phyloP scores from a whole-genome alignment of 2,888 invertebrate genomes.

The Noctua comes region DNA sequence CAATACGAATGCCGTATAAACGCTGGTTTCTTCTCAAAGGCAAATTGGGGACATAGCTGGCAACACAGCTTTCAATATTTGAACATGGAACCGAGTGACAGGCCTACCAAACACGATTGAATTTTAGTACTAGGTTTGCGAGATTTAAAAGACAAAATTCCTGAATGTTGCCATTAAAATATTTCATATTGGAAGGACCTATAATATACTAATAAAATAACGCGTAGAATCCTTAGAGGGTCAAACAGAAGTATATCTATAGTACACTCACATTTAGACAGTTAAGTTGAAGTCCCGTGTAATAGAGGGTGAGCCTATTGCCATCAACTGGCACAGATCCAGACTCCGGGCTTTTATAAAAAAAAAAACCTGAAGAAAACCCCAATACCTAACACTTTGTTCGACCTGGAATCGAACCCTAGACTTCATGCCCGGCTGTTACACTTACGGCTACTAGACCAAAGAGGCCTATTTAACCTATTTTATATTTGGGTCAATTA shows the following conservation, averaged over 20 bases:
- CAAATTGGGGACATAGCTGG: constrained; percentile 41
- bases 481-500: neutral
- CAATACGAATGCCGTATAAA: constrained; percentile 32
- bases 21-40: constrained; percentile 43
- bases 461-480: neutral
- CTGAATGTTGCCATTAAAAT: neutral
- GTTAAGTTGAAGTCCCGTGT: neutral
- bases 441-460: neutral
- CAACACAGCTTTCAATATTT: constrained; percentile 40
- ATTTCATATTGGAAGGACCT: neutral
- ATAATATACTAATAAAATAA: neutral
- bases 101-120: constrained; percentile 31
- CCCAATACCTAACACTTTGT: neutral
- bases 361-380: neutral
- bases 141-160: neutral
- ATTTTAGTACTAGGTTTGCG: constrained; percentile 3
- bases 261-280: neutral
- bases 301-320: neutral
- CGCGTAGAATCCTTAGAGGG: neutral
- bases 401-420: neutral
- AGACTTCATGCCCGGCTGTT: neutral
- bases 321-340: neutral
- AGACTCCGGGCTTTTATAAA: neutral
- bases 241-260: neutral
- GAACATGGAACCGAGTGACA: constrained; percentile 21